phyloP scores from a whole-genome alignment of 2,888 invertebrate species.

The Hyposoter dolosus region DNA sequence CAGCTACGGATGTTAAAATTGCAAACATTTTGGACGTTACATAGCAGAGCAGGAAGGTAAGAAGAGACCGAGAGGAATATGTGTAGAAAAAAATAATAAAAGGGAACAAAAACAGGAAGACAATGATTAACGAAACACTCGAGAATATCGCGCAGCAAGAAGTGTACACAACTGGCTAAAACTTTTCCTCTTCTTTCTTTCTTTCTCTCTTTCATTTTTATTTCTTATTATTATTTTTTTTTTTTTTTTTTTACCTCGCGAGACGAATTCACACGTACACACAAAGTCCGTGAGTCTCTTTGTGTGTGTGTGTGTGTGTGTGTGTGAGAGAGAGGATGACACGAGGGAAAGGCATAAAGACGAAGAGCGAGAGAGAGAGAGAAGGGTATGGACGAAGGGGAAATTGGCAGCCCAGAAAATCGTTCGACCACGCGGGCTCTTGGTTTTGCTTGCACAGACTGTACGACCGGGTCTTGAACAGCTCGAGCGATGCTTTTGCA shows the following conservation, averaged over 20 bases:
- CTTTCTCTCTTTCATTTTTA: slow-evolving; percentile 36
- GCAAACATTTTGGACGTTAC: slow-evolving; percentile 54
- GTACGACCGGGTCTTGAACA: slow-evolving; percentile 61
- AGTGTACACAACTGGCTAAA: slow-evolving; percentile 63
- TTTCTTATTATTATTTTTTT: slow-evolving; percentile 50
- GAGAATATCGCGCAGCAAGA: slow-evolving; percentile 60
- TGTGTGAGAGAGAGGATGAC: neutral
- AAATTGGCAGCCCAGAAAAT: slow-evolving; percentile 58
- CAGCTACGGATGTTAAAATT: slow-evolving; percentile 31
- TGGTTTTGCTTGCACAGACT: slow-evolving; percentile 60
- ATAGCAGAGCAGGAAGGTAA: slow-evolving; percentile 34
- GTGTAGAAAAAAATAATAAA: slow-evolving; percentile 49
- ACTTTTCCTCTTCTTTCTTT: slow-evolving; percentile 45
- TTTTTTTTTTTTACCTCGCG: slow-evolving; percentile 22
- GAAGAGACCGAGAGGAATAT: slow-evolving; percentile 23
- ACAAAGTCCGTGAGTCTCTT: neutral
- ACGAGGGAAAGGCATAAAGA: slow-evolving; percentile 15
- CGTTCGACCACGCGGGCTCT: slow-evolving; percentile 58
- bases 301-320: no score
- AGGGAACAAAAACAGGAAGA: slow-evolving; percentile 62
- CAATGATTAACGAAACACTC: slow-evolving; percentile 70
- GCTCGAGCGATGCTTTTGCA: slow-evolving; percentile 67
- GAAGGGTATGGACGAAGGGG: neutral
- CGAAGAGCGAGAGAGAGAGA: slow-evolving; percentile 31
- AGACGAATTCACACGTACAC: slow-evolving; percentile 41